phyloP scores from a whole-genome alignment of 2,113 vertebrate species.

The Bucco capensis region DNA sequence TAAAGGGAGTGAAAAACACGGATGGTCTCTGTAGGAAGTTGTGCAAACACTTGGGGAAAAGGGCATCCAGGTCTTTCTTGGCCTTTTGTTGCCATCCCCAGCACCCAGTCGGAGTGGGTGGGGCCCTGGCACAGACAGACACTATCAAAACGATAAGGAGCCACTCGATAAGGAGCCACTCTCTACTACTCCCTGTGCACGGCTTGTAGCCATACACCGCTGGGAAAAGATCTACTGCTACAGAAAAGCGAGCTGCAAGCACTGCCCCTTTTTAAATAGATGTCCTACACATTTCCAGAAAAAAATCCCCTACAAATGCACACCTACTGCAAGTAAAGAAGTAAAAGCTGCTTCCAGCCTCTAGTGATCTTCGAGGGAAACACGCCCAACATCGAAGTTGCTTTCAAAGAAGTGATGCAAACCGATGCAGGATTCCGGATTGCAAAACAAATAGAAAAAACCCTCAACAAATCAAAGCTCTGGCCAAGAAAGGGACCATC shows the following conservation, averaged over 20 bases:
- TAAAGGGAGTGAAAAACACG: rapidly evolving
- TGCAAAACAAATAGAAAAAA: not conserved
- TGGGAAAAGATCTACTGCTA: not conserved
- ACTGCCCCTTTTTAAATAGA: not conserved
- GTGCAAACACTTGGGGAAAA: not conserved
- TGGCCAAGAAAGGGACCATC: not conserved
- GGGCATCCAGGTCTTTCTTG: not conserved
- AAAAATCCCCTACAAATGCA: not conserved
- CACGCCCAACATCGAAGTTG: not conserved
- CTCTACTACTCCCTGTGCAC: not conserved
- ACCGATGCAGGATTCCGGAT: not conserved
- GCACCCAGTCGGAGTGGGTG: not conserved
- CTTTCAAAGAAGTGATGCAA: not conserved
- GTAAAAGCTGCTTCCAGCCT: not conserved
- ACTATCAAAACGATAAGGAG: not conserved
- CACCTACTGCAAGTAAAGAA: not conserved
- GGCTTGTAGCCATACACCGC: not conserved
- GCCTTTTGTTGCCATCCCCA: not conserved
- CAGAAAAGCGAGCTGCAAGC: not conserved
- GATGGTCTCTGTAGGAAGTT: not conserved
- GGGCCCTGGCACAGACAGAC: not conserved
- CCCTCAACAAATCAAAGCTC: not conserved
- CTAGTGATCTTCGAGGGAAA: not conserved
- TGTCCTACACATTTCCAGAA: not conserved
- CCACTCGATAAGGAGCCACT: not conserved